phyloP scores from a whole-genome alignment of 2,888 invertebrate species.

The Catotricha subobsoleta region DNA sequence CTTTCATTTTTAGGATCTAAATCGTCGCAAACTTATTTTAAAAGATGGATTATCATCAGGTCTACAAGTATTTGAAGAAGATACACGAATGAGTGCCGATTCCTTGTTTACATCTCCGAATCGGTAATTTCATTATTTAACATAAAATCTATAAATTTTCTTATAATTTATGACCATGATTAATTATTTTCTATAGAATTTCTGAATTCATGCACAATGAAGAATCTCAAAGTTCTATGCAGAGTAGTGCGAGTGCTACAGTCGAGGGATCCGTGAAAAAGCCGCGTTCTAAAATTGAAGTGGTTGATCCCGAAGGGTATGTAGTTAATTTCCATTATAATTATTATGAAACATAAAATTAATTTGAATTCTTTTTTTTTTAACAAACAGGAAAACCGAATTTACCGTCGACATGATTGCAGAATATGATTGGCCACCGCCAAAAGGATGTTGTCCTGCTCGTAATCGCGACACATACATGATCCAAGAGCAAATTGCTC shows the following conservation, averaged over 20 bases:
- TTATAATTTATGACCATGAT: too few species aligned
- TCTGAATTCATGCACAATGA: slow-evolving; percentile 34
- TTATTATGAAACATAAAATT: slow-evolving; percentile 10
- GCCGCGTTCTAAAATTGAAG: slow-evolving; percentile 33
- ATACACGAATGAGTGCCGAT: slow-evolving; percentile 60
- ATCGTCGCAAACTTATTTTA: slow-evolving; percentile 11
- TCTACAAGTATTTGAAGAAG: slow-evolving; percentile 49
- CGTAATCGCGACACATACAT: slow-evolving; percentile 59
- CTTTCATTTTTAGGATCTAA: slow-evolving; percentile 7
- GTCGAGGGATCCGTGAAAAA: slow-evolving; percentile 37
- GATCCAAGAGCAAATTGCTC: slow-evolving; percentile 92
- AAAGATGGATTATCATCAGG: slow-evolving; percentile 31
- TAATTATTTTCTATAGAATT: not conserved
- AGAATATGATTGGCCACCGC: slow-evolving; percentile 84
- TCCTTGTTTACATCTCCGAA: slow-evolving; percentile 29
- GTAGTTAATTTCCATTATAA: slow-evolving; percentile 6
- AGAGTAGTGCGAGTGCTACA: slow-evolving; percentile 40
- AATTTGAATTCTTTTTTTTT: slow-evolving; percentile 3
- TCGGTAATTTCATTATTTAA: not conserved
- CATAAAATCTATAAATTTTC: too few species aligned
- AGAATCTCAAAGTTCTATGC: slow-evolving; percentile 67
- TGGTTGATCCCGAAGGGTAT: slow-evolving; percentile 31
- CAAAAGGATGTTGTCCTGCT: slow-evolving; percentile 33
- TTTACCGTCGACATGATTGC: slow-evolving; percentile 76
- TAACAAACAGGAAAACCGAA: slow-evolving; percentile 28